These are phyloP conservation scores for Grallaria varia DNA, from an alignment of 2,113 vertebrate genomes.

Conservation along the genomic window DNA sequence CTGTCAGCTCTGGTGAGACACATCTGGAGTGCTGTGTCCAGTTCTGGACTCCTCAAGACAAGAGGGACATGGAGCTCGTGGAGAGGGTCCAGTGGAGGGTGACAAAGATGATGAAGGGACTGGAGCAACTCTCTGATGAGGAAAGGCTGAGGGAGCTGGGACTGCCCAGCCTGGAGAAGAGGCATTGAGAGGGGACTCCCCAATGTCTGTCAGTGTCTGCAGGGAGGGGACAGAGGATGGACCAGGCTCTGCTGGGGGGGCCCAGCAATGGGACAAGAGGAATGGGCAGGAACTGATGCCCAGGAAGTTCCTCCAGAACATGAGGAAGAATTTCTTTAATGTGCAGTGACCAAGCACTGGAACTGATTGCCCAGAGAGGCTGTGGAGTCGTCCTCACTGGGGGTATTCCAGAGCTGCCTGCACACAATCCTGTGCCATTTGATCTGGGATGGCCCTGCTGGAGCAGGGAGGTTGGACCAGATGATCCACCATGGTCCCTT, in stretches of 20 bases:
- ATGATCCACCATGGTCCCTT: accelerated
- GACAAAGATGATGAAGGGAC: background rate
- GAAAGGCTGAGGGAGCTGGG: background rate
- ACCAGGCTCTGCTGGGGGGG: background rate
- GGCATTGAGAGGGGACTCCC: background rate
- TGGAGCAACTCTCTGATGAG: background rate
- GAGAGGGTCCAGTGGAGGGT: accelerated
- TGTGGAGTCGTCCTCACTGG: background rate
- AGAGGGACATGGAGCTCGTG: background rate
- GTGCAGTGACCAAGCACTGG: accelerated
- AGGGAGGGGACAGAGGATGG: background rate
- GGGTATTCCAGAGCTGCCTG: background rate
- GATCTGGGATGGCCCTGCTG: background rate
- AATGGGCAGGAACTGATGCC: background rate
- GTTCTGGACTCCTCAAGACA: background rate
- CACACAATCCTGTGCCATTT: background rate
- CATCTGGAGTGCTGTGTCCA: background rate
- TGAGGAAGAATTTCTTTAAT: background rate
- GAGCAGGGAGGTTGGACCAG: background rate
- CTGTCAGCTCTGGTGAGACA: background rate
- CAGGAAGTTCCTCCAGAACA: background rate
- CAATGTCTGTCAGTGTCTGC: background rate
- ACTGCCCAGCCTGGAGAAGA: background rate
- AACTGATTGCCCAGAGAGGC: background rate
- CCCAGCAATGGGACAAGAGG: background rate